These are phyloP conservation scores for Clepsis dumicolana DNA, from an alignment of 2,888 invertebrate species.

Conservation along the genomic window DNA sequence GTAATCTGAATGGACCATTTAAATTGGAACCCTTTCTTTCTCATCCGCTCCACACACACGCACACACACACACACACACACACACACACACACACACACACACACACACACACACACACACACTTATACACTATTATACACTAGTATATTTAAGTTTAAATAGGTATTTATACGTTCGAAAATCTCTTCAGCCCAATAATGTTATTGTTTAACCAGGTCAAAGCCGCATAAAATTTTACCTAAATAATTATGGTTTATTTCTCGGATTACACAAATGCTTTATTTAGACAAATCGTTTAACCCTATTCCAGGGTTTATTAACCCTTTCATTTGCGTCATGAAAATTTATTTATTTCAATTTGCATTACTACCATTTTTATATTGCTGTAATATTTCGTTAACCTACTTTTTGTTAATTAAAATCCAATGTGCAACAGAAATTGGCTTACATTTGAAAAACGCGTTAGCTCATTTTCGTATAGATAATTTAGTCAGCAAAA, in stretches of 20 bases:
- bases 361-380: neutral
- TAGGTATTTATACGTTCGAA: too few species aligned
- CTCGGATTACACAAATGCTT: slow-evolving; percentile 32
- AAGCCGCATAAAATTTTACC: slow-evolving; percentile 31
- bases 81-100: too few species aligned
- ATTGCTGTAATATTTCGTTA: neutral
- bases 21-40: too few species aligned
- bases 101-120: too few species aligned
- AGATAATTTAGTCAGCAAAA: too few species aligned
- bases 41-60: too few species aligned
- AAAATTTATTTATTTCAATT: slow-evolving; percentile 8
- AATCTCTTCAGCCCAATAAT: slow-evolving; percentile 4
- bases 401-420: neutral
- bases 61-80: too few species aligned
- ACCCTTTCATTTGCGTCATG: slow-evolving; percentile 4
- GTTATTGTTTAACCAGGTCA: slow-evolving; percentile 23
- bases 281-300: slow-evolving; percentile 38
- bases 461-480: neutral
- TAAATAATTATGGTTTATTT: slow-evolving; percentile 30
- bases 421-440: neutral
- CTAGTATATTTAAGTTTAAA: too few species aligned
- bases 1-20: too few species aligned
- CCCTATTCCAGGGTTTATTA: slow-evolving; percentile 26
- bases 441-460: neutral
- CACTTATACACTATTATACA: too few species aligned